These are phyloP conservation scores for Lynx canadensis DNA, from an alignment of 2,113 vertebrate genomes.

Conservation along the genomic window DNA sequence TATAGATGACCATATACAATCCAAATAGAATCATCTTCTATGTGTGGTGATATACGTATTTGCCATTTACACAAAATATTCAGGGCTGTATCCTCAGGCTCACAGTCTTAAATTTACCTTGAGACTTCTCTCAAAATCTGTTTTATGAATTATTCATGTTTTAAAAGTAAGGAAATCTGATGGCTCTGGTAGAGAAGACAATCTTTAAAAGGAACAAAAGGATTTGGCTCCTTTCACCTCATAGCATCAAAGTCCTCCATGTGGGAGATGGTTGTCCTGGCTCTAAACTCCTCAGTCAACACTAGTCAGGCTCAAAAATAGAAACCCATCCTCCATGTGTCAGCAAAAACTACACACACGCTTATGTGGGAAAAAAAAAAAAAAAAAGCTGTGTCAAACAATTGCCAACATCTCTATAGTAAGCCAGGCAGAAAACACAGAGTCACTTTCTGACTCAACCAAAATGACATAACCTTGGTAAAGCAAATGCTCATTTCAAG, in stretches of 20 bases:
- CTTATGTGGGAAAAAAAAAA: not conserved
- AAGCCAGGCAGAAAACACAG: not conserved
- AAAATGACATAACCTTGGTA: not conserved
- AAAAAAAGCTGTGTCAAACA: not conserved
- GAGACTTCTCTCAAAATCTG: not conserved
- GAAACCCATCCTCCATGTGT: not conserved
- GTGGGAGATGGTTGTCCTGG: not conserved
- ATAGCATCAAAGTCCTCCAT: not conserved
- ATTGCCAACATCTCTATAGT: not conserved
- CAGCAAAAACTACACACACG: not conserved
- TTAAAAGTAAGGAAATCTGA: not conserved
- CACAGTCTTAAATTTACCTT: not conserved
- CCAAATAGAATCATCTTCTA: not conserved
- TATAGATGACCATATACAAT: not conserved
- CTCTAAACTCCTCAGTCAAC: not conserved
- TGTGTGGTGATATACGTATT: not conserved
- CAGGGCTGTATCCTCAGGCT: not conserved
- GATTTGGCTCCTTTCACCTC: not conserved
- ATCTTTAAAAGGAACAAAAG: not conserved
- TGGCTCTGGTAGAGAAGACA: no score
- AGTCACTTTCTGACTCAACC: not conserved
- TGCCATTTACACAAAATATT: not conserved
- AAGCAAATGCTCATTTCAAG: not conserved
- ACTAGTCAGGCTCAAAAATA: not conserved
- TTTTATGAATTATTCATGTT: not conserved